phyloP scores from a whole-genome alignment of 2,113 vertebrate genomes.

The Ochotona princeps region DNA sequence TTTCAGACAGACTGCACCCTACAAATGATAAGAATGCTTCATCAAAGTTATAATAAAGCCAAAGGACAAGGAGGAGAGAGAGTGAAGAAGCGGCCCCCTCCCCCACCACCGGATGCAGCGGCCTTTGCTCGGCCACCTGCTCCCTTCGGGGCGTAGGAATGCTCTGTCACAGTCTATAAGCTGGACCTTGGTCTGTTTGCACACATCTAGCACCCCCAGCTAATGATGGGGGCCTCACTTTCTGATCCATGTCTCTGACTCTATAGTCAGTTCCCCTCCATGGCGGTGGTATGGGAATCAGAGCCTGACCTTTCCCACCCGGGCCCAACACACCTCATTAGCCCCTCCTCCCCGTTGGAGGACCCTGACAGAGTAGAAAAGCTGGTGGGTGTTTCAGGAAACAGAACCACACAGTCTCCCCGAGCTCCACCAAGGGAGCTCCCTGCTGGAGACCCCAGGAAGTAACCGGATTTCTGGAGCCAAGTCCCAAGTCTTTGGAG shows the following conservation, averaged over 20 bases:
- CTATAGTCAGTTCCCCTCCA: slow-evolving; percentile 73
- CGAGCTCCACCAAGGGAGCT: neutral
- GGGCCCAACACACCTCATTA: slow-evolving; percentile 88
- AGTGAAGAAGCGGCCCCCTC: neutral
- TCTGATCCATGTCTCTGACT: slow-evolving; percentile 86
- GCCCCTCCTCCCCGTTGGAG: slow-evolving; percentile 83
- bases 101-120: neutral
- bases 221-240: slow-evolving; percentile 87
- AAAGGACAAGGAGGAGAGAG: neutral
- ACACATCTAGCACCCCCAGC: slow-evolving; percentile 82
- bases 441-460: neutral
- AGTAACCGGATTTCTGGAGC: neutral
- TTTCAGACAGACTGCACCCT: no score
- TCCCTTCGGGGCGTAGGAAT: slow-evolving; percentile 84
- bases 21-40: no score
- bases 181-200: slow-evolving; percentile 93
- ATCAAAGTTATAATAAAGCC: no score
- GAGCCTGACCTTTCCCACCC: slow-evolving; percentile 83
- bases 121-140: slow-evolving; percentile 86
- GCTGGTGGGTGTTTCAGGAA: slow-evolving; percentile 71
- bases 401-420: slow-evolving; percentile 56
- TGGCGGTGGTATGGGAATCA: slow-evolving; percentile 68
- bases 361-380: slow-evolving; percentile 68
- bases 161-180: slow-evolving; percentile 92
- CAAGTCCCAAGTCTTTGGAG: neutral